These are phyloP conservation scores for Todus mexicanus DNA, from an alignment of 2,797 vertebrate genomes.

Conservation along the genomic window DNA sequence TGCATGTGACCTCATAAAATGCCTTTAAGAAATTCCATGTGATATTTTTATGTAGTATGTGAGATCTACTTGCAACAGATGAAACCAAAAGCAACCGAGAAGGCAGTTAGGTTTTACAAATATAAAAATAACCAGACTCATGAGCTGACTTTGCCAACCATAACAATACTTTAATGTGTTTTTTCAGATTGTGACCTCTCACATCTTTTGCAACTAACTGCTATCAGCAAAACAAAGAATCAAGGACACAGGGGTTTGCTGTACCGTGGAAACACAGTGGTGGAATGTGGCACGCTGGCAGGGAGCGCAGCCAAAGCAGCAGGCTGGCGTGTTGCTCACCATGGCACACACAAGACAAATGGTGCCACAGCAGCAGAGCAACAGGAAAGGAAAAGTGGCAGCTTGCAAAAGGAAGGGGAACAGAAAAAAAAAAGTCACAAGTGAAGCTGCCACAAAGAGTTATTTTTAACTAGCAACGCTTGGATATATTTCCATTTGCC, in stretches of 20 bases:
- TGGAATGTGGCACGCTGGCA: background rate
- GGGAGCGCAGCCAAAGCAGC: background rate
- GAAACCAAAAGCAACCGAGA: background rate
- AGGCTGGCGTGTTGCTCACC: background rate
- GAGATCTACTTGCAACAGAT: background rate
- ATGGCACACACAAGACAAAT: rapidly evolving
- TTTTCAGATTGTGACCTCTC: background rate
- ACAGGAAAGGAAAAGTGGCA: background rate
- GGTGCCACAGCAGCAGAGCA: background rate
- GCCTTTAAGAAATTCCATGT: background rate
- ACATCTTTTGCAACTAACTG: background rate
- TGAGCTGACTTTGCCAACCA: background rate
- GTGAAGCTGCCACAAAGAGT: background rate
- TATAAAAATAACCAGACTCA: background rate
- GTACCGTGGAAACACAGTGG: background rate
- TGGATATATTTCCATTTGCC: background rate
- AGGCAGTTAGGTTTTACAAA: background rate
- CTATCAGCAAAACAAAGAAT: background rate
- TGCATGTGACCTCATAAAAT: background rate
- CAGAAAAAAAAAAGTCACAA: background rate
- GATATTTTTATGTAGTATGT: background rate
- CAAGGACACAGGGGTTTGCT: background rate
- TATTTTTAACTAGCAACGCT: background rate
- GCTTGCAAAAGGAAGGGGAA: background rate
- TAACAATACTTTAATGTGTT: background rate